Base-by-base conservation (phyloP, 35 echinoderm and acorn worm species). In the Heliocidaris erythrogramma region DNA sequence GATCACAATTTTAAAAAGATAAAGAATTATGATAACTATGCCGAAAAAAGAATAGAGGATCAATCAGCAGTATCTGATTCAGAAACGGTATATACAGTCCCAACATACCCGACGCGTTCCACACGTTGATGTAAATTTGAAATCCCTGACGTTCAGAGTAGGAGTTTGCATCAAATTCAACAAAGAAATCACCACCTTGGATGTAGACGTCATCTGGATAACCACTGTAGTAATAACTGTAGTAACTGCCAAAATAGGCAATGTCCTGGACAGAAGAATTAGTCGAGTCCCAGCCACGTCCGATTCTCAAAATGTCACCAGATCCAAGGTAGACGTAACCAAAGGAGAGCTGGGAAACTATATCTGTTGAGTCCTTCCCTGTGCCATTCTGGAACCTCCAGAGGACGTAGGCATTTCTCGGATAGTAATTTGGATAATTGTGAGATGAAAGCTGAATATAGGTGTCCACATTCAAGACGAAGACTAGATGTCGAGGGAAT, bases 341-440 rank as follows among this genome's bases (percentile, higher is more conserved):
- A 21, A 87, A 87, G 29, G 85, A 87, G 17, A 87, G 11, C 29
- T 87, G 12, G 24, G 2, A 87, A 87, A 87, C 85, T 12, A 87
- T 8, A 21, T 30, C 32, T 13, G 10, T 30, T 11, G 29, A 30
- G 85, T 87, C 32, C 11, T 13, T 21, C 14, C 69, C 69, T 18
- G 14, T 16, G 29, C 12, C 85, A n/a, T 21, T 12, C 29, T 87
- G 5, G 85, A 87, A 87, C 12, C 10, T 87, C 85, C 85, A 87
- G 18, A 87, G 85, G 18, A 87, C 18, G 85, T 87, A 87, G 85
- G 5, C 17, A 42, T 87, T 87, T 42, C 12, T 12, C 29, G 17
- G 85, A 87, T 87, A 87, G 85, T 87, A 87, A 30, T 11, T 13
- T 21, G 85, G 85, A 42, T 87, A 87, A 21, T 87, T 87, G 85